Evolutionary conservation across 2,113 vertebrate genomes (phyloP), one percentile per base, ranked within the genome.

Genomic region (Asarcornis scutulata): DNA sequence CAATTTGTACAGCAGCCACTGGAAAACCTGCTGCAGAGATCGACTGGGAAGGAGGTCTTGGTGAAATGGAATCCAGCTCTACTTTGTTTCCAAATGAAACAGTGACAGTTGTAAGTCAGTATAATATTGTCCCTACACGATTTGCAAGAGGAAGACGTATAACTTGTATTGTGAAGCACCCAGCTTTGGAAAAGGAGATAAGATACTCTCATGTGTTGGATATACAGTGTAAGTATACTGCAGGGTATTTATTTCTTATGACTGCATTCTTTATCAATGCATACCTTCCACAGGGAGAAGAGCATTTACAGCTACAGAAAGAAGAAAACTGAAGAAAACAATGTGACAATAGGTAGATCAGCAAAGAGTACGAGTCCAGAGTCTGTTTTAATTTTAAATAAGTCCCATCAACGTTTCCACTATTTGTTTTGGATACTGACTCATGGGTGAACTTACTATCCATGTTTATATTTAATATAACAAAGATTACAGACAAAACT

Each of bases 141-240:
- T 98, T 98, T 97, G 98, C 98, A 82, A 98, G 98, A 97, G 99
- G 99, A 94, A 98, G 98, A 82, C 96, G 76, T 50, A 98, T 99
- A 96, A 99, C 98, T 83, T 99, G 99, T 26, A 95, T 99, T 87
- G 99, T 99, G 86, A 98, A 97, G 82, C 99, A 99, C 95, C 99
- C 99, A 11, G 98, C 99, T 66, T 98, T 99, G 96, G 98, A 98
- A 64, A 98, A 98, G 26, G 99, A 99, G 71, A 97, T 99, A 44
- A 98, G 99, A 66, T 98, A 98, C 23, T 98, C 98, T 50, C 98
- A 98, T n/a, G 83, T 96, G 29, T 95, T 99, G 88, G 99, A 99
- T 88, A 98, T 99, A 95, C 98, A 99, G 56, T 99, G 99, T 99
- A 98, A 99, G 99, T 99, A 95, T 89, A 78, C 46, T 71, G 7